Evolutionary conservation across 2,113 vertebrate species (phyloP), one percentile per base, ranked within the genome.

Genomic region (Mustela nigripes): DNA sequence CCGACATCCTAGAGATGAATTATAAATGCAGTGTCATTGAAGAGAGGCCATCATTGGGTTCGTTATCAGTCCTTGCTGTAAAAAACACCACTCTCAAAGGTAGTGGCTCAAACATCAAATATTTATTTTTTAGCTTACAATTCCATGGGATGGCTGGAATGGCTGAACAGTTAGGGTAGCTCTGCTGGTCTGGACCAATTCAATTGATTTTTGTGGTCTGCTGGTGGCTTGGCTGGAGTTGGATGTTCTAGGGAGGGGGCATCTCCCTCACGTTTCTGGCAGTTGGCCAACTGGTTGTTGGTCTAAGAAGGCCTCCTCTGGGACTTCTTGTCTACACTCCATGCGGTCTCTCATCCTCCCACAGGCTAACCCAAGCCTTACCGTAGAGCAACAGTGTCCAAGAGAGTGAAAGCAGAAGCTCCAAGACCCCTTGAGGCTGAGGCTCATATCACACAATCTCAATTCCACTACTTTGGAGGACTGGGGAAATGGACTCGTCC

Each of bases 101-200:
- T 86, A 76, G 42, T 36, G 45, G n/a, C 45, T 71, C 18, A 12
- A 69, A 36, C 71, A 85, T 26, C 18, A 50, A 60, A 10, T 0
- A n/a, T 85, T 79, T 92, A 19, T 33, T 78, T 58, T 74, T 94
- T 62, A 92, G 63, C 83, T 95, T 88, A 28, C 48, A 31, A 3
- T 33, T 93, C 87, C 31, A 2, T 71, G 73, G 60, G n/a, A 36
- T 73, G 67, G 24, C 48, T 88, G 8, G 39, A 42, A 42, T 89
- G 58, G 12, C 83, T 28, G 5, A 31, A 31, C 14, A n/a, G 26
- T 42, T 88, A 48, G 22, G 60, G 22, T 6, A 18, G 56, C 36
- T 96, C 67, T 88, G 90, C 9, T 63, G 31, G 33, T 76, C 42
- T 76, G 48, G 48, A 39, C 56, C 71, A 89, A 84, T 21, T 69